Conservation (phyloP, 92 coral and sea anemone genomes). For the Porites divaricata region DNA sequence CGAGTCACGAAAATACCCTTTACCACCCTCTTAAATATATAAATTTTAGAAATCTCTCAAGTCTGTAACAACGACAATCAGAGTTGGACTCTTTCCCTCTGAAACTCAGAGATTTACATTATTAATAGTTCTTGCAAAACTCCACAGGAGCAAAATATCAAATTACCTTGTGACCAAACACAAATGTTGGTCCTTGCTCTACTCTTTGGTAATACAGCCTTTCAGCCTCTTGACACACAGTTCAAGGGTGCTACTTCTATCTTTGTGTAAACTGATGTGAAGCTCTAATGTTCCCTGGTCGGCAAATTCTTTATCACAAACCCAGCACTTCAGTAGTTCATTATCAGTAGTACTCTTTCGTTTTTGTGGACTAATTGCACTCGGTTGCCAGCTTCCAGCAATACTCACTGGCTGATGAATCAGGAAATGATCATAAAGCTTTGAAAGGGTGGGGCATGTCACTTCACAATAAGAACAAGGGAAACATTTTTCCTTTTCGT, state of each 20-base stretch:
- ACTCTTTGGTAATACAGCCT: constrained; percentile 32
- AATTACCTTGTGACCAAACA: background rate
- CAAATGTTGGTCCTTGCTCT: background rate
- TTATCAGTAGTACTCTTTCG: background rate
- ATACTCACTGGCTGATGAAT: constrained; percentile 1
- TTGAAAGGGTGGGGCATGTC: constrained; percentile 39
- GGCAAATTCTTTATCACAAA: constrained; percentile 17
- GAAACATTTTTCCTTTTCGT: constrained; percentile 4
- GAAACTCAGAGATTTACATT: too few relatives aligned
- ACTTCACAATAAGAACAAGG: constrained; percentile 35
- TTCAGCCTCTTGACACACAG: constrained; percentile 42
- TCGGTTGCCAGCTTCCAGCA: background rate
- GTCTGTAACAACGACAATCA: too few relatives aligned
- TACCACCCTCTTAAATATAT: too few relatives aligned
- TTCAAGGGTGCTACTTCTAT: constrained; percentile 46
- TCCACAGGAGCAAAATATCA: too few relatives aligned
- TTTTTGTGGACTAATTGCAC: background rate
- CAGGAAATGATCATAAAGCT: constrained; percentile 33
- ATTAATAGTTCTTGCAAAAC: too few relatives aligned
- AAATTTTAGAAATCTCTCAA: too few relatives aligned
- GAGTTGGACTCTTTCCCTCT: too few relatives aligned
- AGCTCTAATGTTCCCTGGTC: constrained; percentile 22
- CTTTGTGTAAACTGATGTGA: constrained; percentile 46
- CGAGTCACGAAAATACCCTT: too few relatives aligned
- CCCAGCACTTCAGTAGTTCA: constrained; percentile 37